Percentiles rank a stretch among this genome's conserved stretches.
Evolutionary conservation across 1,140 invertebrate species (phyloP).

Genomic region (Colletes gigas): DNA sequence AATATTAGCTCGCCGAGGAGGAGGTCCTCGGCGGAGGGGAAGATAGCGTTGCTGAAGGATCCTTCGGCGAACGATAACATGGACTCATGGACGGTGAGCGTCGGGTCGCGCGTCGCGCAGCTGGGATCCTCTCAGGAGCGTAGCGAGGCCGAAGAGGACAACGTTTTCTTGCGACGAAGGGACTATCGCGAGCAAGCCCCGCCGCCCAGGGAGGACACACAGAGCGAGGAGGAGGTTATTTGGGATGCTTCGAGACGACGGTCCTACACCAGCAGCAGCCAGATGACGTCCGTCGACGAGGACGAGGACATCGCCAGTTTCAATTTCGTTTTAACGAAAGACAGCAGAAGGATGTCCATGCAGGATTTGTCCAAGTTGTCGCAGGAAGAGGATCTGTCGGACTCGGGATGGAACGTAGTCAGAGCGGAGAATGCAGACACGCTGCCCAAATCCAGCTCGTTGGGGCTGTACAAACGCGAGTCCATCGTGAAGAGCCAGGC

Average conservation of each 20-base stretch:
- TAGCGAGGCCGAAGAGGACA: constrained; percentile 75
- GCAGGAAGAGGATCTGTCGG: constrained; percentile 56
- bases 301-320: constrained; percentile 61
- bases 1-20: constrained; percentile 67
- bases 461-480: constrained; percentile 76
- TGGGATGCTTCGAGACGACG: constrained; percentile 46
- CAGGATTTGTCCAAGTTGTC: constrained; percentile 74
- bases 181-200: constrained; percentile 64
- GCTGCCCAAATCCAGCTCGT: constrained; percentile 52
- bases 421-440: constrained; percentile 57
- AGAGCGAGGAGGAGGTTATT: constrained; percentile 68
- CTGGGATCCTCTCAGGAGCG: constrained; percentile 75
- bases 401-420: constrained; percentile 54
- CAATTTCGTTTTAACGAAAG: constrained; percentile 71
- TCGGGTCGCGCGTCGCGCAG: constrained; percentile 64
- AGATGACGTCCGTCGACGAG: constrained; percentile 69
- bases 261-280: constrained; percentile 64
- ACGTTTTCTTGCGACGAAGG: constrained; percentile 52
- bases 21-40: constrained; percentile 78
- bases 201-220: constrained; percentile 59
- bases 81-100: constrained; percentile 77
- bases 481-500: constrained; percentile 79
- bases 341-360: constrained; percentile 71
- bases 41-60: constrained; percentile 75
- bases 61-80: constrained; percentile 71